Percentiles rank a stretch among this genome's conserved stretches.
phyloP scores from a whole-genome alignment of 2,888 invertebrate species.

The Ornithoptera priamus region DNA sequence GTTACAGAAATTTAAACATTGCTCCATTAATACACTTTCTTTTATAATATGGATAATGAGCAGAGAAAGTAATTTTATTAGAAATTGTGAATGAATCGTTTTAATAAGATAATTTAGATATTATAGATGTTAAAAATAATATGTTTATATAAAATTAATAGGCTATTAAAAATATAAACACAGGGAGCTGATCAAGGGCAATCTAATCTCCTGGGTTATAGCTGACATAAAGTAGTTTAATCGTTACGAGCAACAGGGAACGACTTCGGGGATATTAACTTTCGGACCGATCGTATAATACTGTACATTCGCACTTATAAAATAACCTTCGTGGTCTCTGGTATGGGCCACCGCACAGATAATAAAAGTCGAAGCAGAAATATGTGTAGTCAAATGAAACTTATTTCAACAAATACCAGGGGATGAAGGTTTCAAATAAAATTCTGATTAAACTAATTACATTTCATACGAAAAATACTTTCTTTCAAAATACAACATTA shows the following conservation, averaged over 20 bases:
- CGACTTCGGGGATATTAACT: slow-evolving; percentile 22
- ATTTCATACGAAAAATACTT: too few species aligned
- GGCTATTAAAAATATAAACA: neutral
- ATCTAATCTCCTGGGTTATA: slow-evolving; percentile 11
- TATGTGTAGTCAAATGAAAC: neutral
- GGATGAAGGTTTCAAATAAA: neutral
- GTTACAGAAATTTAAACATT: too few species aligned
- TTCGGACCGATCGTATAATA: slow-evolving; percentile 18
- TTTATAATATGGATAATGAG: too few species aligned
- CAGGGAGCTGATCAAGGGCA: slow-evolving; percentile 5
- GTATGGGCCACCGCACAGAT: neutral
- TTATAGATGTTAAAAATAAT: too few species aligned
- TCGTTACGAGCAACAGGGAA: slow-evolving; percentile 18
- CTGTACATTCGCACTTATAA: slow-evolving; percentile 1
- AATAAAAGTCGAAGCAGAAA: neutral
- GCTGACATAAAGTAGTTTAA: slow-evolving; percentile 11
- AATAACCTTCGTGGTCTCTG: neutral
- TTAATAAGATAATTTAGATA: too few species aligned
- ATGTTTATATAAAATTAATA: neutral
- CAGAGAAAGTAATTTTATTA: too few species aligned
- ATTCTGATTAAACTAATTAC: too few species aligned
- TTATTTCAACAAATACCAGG: neutral
- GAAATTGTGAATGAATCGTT: too few species aligned
- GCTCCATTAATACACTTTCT: too few species aligned
- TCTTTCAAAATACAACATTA: too few species aligned